These are phyloP conservation scores for Oikopleura vanhoeffeni DNA, from an alignment of 23 tunicate genomes.

Conservation along the genomic window DNA sequence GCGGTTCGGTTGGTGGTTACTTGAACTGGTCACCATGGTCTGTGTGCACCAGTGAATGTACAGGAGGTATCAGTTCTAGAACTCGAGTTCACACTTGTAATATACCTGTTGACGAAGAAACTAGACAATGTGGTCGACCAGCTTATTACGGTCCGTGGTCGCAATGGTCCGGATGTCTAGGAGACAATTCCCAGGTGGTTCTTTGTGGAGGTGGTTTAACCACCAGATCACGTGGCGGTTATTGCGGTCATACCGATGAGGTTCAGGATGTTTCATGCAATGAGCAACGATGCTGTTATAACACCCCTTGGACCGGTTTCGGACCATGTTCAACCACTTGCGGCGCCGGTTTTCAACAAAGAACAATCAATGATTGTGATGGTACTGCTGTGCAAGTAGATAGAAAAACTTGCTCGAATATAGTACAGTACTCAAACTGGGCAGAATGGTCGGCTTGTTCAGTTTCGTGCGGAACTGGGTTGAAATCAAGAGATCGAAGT, in stretches of 20 bases:
- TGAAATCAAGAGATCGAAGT: conserved; percentile 24
- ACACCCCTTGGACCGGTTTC: conserved; percentile 25
- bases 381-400: conserved; percentile 20
- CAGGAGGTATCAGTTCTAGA: conserved; percentile 25
- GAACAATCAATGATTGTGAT: conserved; percentile 27
- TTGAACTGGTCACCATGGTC: conserved; percentile 46
- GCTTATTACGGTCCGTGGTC: conserved; percentile 48
- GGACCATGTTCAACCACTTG: conserved; percentile 27
- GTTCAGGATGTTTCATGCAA: conserved; percentile 19
- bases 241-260: conserved; percentile 29
- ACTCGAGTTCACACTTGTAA: conserved; percentile 38
- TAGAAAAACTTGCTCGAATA: not conserved
- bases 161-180: conserved; percentile 37
- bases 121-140: conserved; percentile 36
- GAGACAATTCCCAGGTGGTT: not conserved
- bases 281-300: conserved; percentile 18
- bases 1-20: conserved; percentile 57
- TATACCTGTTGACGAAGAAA: conserved; percentile 23
- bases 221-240: conserved; percentile 33
- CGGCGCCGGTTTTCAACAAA: conserved; percentile 16
- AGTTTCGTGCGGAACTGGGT: conserved; percentile 43
- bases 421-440: conserved; percentile 21
- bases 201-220: conserved; percentile 58
- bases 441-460: conserved; percentile 44
- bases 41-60: conserved; percentile 46